Percentiles rank a stretch among this genome's conserved stretches.
Evolutionary conservation across 2,888 invertebrate genomes (phyloP).

Genomic region (Drepanosiphum platanoidis): DNA sequence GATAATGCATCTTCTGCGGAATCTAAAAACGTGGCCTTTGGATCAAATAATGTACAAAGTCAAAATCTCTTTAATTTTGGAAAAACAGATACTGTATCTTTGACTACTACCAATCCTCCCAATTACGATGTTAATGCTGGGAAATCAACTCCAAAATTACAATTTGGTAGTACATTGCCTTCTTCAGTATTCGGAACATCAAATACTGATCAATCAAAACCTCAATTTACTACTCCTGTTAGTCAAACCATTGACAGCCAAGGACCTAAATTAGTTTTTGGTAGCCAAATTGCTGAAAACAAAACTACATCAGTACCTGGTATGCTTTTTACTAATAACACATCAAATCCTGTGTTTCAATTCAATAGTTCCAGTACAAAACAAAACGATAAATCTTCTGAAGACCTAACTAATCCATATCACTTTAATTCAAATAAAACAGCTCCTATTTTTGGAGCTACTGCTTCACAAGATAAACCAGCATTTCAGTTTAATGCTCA

Average conservation of each 20-base stretch:
- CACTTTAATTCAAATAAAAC: slow-evolving; percentile 18
- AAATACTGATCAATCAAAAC: slow-evolving; percentile 12
- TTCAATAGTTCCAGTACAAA: slow-evolving; percentile 37
- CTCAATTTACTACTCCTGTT: slow-evolving; percentile 33
- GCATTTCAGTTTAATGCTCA: slow-evolving; percentile 27
- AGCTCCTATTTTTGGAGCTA: slow-evolving; percentile 3
- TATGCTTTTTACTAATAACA: slow-evolving; percentile 16
- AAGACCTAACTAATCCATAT: slow-evolving; percentile 16
- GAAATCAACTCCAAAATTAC: slow-evolving; percentile 26
- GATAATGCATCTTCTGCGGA: slow-evolving; percentile 3
- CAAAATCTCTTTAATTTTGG: slow-evolving; percentile 38
- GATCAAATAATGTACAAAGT: slow-evolving; percentile 26
- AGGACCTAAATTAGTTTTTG: slow-evolving; percentile 44
- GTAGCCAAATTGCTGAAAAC: slow-evolving; percentile 25
- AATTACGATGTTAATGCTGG: slow-evolving; percentile 14
- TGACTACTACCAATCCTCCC: slow-evolving; percentile 6
- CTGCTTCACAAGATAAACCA: slow-evolving; percentile 27
- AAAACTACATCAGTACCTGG: slow-evolving; percentile 4
- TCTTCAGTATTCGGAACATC: slow-evolving; percentile 16
- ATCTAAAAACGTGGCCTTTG: slow-evolving; percentile 1
- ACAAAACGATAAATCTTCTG: slow-evolving; percentile 13
- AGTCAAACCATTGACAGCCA: slow-evolving; percentile 11
- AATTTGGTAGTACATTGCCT: slow-evolving; percentile 28
- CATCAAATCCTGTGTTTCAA: slow-evolving; percentile 36
- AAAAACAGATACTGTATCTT: slow-evolving; percentile 7